These are phyloP conservation scores for Nothocercus nigrocapillus DNA, from an alignment of 2,113 vertebrate species.

Conservation along the genomic window DNA sequence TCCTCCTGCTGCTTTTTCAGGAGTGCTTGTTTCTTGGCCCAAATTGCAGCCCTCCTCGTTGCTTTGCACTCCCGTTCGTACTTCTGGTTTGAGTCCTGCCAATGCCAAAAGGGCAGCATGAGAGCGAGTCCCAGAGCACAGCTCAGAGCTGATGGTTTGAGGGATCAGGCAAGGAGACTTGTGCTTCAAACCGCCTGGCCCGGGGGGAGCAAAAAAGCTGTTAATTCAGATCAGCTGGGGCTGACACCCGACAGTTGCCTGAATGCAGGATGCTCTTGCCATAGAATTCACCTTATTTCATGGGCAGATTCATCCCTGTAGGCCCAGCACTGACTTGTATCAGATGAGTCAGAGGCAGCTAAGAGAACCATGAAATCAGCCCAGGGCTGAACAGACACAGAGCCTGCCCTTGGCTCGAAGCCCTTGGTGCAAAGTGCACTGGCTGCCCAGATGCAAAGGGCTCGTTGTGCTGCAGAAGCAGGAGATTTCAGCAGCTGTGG, in stretches of 20 bases:
- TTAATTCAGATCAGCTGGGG: fast-evolving
- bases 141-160: neutral
- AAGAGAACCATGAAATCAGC: neutral
- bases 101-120: neutral
- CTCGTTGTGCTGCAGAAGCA: fast-evolving
- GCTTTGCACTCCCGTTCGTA: slow-evolving; percentile 30
- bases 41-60: neutral
- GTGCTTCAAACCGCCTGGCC: neutral
- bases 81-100: slow-evolving; percentile 43
- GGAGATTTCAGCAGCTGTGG: neutral
- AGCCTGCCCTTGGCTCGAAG: fast-evolving
- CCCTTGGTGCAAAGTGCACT: neutral
- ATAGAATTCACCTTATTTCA: neutral
- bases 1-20: slow-evolving; percentile 49
- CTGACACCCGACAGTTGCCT: neutral
- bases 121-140: fast-evolving
- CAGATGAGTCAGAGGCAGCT: neutral
- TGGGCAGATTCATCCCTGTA: neutral
- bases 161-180: neutral
- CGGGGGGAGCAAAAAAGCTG: neutral
- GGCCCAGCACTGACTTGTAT: fast-evolving
- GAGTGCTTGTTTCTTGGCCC: slow-evolving; percentile 63
- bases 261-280: neutral
- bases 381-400: neutral
- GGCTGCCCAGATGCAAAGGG: too few species aligned